Base-by-base conservation (phyloP, 2,113 vertebrate genomes). In the Heteronetta atricapilla region DNA sequence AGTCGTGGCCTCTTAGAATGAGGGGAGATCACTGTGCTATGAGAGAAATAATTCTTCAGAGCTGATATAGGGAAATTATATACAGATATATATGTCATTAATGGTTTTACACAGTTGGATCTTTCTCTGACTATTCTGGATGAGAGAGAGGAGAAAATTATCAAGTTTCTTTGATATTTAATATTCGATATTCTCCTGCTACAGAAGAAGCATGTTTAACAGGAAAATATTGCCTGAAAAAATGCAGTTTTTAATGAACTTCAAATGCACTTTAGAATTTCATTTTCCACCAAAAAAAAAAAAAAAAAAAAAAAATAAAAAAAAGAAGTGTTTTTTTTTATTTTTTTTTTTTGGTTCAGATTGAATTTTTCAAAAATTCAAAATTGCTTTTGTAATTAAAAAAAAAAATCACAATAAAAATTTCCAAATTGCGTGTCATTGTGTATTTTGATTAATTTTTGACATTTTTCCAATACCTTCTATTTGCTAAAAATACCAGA, bases 211-310 rank as follows among this genome's bases (percentile, higher is more conserved):
- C 0, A 66, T 70, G 70, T 48, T 67, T 22, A 72, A 66, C 5
- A 58, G 29, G 17, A 75, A 85, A 85, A 68, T 0, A 59, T 40
- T 34, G 50, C 11, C 8, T 88, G 34, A 86, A 82, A 64, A 63
- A 40, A 64, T 20, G 4, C 4, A 5, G 1, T 2, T 34, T 85
- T 28, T 4, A 29, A 64, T 3, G 0, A 81, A 15, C 2, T 82
- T 77, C 22, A 55, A 25, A 72, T 21, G 18, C 26, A 72, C 9
- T 53, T 72, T 28, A 72, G 42, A 83, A 86, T 80, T 80, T 34
- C 10, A 38, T 18, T 44, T 75, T 86, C 42, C 42, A 13, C 8
- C 66, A 69, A 83, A n/a, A n/a, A n/a, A n/a, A n/a, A n/a, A n/a
- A n/a, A n/a, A n/a, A n/a, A n/a, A n/a, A n/a, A n/a, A n/a, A n/a